Base-by-base conservation (phyloP, 2,797 vertebrate genomes). In the Meda fulgida region DNA sequence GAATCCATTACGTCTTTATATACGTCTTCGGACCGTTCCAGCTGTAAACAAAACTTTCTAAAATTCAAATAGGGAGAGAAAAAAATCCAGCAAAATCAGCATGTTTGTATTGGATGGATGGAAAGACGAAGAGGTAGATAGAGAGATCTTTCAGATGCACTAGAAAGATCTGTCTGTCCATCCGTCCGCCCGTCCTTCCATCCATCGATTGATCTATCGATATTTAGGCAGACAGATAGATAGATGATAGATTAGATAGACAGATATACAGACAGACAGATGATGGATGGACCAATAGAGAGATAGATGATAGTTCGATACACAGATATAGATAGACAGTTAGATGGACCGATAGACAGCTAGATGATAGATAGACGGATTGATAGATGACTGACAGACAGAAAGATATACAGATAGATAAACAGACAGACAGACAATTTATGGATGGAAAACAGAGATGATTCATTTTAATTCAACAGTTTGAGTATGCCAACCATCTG, bases 1-100 rank as follows among this genome's bases (percentile, higher is more conserved):
- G 55, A 75, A 82, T 36, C 58, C 71, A 83, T 75, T 75, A 75
- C 3, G n/a, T 72, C 31, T 70, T 65, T 51, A 48, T 73, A 65
- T 19, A 21, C 16, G 1, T 83, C 40, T 36, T 83, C 16, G 11
- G n/a, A 51, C 21, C 26, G 8, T 34, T 82, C 9, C 21, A 63
- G 38, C 5, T 4, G 80, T n/a, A 46, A 82, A 81, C 51, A 81
- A 71, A 55, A 43, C 38, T 71, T 40, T 53, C 36, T 40, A 4
- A 60, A 13, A 19, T 31, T 38, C n/a, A 40, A 34, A 71, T 4
- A 55, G 38, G 36, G 70, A 69, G 53, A 69, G 23, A 67, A 4
- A 51, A 6, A 6, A 18, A 48, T 48, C 16, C 16, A 48, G 46
- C 51, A 53, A 53, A 53, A 53, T 21, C 18, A 16, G 14, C 14